Evolutionary conservation across 2,797 vertebrate species (phyloP).

Genomic region (Sebastiscus tertius): DNA sequence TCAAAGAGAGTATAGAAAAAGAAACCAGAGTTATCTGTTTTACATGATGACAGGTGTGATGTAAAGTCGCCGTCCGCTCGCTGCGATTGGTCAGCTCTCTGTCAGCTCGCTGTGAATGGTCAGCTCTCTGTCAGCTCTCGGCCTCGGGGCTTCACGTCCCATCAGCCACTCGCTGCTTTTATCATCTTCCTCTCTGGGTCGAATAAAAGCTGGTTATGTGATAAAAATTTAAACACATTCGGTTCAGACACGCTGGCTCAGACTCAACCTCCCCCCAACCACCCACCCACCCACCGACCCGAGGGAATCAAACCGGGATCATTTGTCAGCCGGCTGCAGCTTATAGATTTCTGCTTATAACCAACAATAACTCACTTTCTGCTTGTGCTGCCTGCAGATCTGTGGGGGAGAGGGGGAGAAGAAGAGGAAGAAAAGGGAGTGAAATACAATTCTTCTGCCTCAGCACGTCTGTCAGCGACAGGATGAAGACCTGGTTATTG

Average conservation of each 20-base stretch:
- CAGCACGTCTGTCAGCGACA: slow-evolving; percentile 39
- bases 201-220: slow-evolving; percentile 27
- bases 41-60: too few species aligned
- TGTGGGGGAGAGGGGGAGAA: not conserved
- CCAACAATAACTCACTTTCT: slow-evolving; percentile 44
- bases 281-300: not conserved
- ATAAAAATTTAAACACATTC: slow-evolving; percentile 35
- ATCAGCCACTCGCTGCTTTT: slow-evolving; percentile 27
- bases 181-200: slow-evolving; percentile 17
- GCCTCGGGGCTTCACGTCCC: slow-evolving; percentile 15
- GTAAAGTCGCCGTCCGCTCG: too few species aligned
- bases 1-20: too few species aligned
- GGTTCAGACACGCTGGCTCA: not conserved
- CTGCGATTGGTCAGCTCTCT: slow-evolving; percentile 29
- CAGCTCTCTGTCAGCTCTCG: not conserved
- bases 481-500: slow-evolving; percentile 33
- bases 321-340: slow-evolving; percentile 46
- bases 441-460: slow-evolving; percentile 44
- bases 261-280: not conserved
- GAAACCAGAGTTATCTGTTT: too few species aligned
- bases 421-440: slow-evolving; percentile 28
- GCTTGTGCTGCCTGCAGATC: slow-evolving; percentile 14
- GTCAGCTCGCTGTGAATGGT: slow-evolving; percentile 31
- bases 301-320: slow-evolving; percentile 39
- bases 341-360: slow-evolving; percentile 56